phyloP scores from a whole-genome alignment of 2,113 vertebrate genomes.

The Sander vitreus region DNA sequence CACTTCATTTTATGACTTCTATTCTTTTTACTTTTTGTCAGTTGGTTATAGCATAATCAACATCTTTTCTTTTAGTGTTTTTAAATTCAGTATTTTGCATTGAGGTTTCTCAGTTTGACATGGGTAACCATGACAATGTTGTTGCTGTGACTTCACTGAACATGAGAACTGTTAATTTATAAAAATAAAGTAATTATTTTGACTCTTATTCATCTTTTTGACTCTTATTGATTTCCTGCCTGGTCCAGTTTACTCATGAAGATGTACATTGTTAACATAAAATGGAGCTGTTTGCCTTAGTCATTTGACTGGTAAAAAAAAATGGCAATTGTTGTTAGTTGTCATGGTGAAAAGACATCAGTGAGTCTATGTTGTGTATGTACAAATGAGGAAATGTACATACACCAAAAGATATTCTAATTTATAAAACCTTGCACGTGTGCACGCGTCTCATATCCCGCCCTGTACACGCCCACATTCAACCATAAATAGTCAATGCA shows the following conservation, averaged over 20 bases:
- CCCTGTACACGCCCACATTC: too few relatives aligned
- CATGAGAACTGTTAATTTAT: conserved; percentile 14
- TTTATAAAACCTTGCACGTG: too few relatives aligned
- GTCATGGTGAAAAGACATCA: too few relatives aligned
- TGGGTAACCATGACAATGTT: neutral
- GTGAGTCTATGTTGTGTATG: too few relatives aligned
- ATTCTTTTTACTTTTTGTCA: conserved; percentile 10
- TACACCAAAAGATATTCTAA: too few relatives aligned
- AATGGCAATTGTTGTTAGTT: too few relatives aligned
- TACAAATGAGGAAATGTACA: too few relatives aligned
- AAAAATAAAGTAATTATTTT: conserved; percentile 24
- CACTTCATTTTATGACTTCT: conserved; percentile 26
- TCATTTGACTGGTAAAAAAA: too few relatives aligned
- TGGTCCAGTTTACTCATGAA: neutral
- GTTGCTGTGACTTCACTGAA: neutral
- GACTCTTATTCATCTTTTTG: neutral
- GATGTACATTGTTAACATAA: too few relatives aligned
- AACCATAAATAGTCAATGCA: too few relatives aligned
- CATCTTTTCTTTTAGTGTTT: neutral
- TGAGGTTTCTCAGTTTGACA: neutral
- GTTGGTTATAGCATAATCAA: neutral
- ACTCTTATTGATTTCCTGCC: neutral
- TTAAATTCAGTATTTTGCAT: neutral
- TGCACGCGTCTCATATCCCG: too few relatives aligned
- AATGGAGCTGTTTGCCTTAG: too few relatives aligned